Conservation (phyloP, 1,140 invertebrate genomes). For the Brachionus manjavacas region DNA sequence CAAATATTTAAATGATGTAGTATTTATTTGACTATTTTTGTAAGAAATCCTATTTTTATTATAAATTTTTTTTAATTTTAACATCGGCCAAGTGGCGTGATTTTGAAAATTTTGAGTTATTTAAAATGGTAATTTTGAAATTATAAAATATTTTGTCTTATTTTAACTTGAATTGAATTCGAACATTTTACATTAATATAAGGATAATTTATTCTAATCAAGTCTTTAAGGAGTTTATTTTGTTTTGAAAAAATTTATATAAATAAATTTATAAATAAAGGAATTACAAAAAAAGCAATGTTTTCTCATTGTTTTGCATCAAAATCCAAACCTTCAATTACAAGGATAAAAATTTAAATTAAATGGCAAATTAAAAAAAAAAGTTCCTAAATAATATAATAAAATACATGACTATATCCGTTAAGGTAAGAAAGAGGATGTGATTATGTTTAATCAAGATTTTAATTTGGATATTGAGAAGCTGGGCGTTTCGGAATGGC, state of each 20-base stretch:
- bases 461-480: constrained; percentile 30
- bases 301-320: not conserved
- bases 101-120: too few species aligned
- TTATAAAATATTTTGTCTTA: too few species aligned
- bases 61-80: too few species aligned
- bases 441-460: not conserved
- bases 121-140: too few species aligned
- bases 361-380: not conserved
- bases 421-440: not conserved
- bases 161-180: not conserved
- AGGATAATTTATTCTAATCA: not conserved
- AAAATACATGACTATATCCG: constrained; percentile 2
- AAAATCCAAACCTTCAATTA: not conserved
- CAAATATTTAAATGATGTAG: too few species aligned
- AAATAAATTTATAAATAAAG: constrained; percentile 6
- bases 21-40: too few species aligned
- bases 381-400: not conserved
- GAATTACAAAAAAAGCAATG: not conserved
- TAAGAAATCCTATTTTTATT: too few species aligned
- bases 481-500: constrained; percentile 37
- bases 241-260: not conserved
- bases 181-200: not conserved
- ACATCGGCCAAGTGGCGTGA: too few species aligned
- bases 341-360: not conserved
- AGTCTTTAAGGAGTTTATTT: not conserved